phyloP scores from a whole-genome alignment of 1,140 invertebrate species.

The Rhopalosiphum padi region DNA sequence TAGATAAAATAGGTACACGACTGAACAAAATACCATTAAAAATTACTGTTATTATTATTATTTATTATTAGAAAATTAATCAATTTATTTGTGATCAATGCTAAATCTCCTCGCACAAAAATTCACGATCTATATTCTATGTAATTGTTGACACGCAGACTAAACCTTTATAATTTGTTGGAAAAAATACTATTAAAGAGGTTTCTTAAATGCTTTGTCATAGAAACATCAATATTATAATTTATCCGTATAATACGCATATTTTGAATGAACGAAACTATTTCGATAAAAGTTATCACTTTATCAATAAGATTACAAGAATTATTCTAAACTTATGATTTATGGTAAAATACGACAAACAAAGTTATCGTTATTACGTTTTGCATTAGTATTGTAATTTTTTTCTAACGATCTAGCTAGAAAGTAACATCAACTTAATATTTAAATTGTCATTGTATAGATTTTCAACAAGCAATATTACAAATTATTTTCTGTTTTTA shows the following conservation, averaged over 20 bases:
- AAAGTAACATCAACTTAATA: too few species aligned
- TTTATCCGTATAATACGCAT: not conserved
- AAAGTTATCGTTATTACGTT: too few species aligned
- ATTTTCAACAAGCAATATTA: too few species aligned
- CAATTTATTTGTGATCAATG: not conserved
- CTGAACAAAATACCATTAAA: not conserved
- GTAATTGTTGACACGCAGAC: too few species aligned
- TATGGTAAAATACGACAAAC: too few species aligned
- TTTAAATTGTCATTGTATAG: too few species aligned
- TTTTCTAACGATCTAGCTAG: too few species aligned
- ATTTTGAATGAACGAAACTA: not conserved
- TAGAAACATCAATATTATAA: not conserved
- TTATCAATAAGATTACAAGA: not conserved
- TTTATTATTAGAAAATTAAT: not conserved
- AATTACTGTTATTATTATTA: not conserved
- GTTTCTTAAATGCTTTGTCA: not conserved
- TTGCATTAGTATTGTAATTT: too few species aligned
- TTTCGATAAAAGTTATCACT: not conserved
- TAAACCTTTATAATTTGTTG: too few species aligned
- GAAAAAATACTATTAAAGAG: too few species aligned
- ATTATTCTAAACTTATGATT: not conserved
- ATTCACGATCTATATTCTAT: not conserved
- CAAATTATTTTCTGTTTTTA: too few species aligned
- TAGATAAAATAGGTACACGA: not conserved
- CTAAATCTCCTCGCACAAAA: too few species aligned